A percentile compares a stretch with the other conserved stretches of the same genome.
Evolutionary conservation across 2,113 vertebrate genomes (phyloP).

Genomic region (Melozone crissalis): DNA sequence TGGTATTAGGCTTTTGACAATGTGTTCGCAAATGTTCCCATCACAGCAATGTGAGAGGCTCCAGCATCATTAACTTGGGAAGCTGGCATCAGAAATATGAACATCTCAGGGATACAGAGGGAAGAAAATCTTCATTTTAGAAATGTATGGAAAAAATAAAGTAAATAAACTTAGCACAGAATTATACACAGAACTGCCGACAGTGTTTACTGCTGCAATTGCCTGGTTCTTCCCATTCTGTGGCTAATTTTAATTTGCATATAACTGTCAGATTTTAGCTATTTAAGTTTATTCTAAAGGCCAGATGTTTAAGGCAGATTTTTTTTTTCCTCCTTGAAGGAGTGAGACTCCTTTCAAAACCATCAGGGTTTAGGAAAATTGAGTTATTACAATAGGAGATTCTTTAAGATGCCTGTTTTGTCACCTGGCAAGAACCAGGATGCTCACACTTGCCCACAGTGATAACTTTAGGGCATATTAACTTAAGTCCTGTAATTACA

Average conservation of each 20-base stretch:
- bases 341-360: neutral
- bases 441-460: neutral
- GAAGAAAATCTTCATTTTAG: neutral
- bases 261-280: conserved; percentile 15
- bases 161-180: neutral
- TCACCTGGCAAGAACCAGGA: neutral
- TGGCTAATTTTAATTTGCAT: conserved; percentile 6
- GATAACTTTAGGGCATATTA: neutral
- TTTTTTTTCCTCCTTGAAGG: neutral
- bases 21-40: neutral
- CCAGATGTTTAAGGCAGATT: neutral
- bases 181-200: neutral
- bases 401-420: neutral
- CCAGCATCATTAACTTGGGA: neutral
- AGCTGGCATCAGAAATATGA: neutral
- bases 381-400: neutral
- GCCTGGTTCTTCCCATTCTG: neutral
- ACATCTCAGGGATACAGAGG: neutral
- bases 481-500: neutral
- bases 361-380: neutral
- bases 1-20: neutral
- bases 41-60: neutral
- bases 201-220: neutral
- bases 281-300: conserved; percentile 17
- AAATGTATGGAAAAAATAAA: neutral